A percentile compares a stretch with the other conserved stretches of the same genome.
phyloP scores from a whole-genome alignment of 2,888 invertebrate species.

The Pedicia rivosa region DNA sequence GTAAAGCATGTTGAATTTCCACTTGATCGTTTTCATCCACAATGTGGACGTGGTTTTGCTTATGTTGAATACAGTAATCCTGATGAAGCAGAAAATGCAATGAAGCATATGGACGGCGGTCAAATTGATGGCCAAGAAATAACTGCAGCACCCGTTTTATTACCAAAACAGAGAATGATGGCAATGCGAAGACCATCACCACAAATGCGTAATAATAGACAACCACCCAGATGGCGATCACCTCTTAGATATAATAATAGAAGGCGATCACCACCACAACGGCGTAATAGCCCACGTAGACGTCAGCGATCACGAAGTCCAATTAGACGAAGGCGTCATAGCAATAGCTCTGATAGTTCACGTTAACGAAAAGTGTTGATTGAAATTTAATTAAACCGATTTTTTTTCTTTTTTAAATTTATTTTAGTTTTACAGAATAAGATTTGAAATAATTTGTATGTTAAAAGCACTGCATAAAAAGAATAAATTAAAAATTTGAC shows the following conservation, averaged over 20 bases:
- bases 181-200: slow-evolving; percentile 25
- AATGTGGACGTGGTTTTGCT: slow-evolving; percentile 82
- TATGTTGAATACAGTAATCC: slow-evolving; percentile 89
- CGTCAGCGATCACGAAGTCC: slow-evolving; percentile 30
- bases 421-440: too few species aligned
- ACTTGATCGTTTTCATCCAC: slow-evolving; percentile 71
- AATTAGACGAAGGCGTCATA: slow-evolving; percentile 27
- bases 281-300: slow-evolving; percentile 23
- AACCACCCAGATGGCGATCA: slow-evolving; percentile 28
- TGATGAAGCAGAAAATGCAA: slow-evolving; percentile 95
- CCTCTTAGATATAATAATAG: slow-evolving; percentile 25
- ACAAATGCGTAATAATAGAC: slow-evolving; percentile 17
- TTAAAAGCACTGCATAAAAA: too few species aligned
- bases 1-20: slow-evolving; percentile 85
- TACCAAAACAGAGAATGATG: slow-evolving; percentile 39
- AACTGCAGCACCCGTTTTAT: slow-evolving; percentile 82
- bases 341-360: slow-evolving; percentile 30
- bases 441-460: too few species aligned
- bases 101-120: slow-evolving; percentile 99
- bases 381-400: neutral
- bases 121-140: slow-evolving; percentile 95
- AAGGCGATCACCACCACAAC: slow-evolving; percentile 22
- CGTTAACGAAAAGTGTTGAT: slow-evolving; percentile 9
- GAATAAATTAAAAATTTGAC: too few species aligned
- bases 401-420: neutral